Evolutionary conservation across 1,140 invertebrate genomes (phyloP), one percentile per base, ranked within the genome.

Genomic region (Trachymyrmex cornetzi): DNA sequence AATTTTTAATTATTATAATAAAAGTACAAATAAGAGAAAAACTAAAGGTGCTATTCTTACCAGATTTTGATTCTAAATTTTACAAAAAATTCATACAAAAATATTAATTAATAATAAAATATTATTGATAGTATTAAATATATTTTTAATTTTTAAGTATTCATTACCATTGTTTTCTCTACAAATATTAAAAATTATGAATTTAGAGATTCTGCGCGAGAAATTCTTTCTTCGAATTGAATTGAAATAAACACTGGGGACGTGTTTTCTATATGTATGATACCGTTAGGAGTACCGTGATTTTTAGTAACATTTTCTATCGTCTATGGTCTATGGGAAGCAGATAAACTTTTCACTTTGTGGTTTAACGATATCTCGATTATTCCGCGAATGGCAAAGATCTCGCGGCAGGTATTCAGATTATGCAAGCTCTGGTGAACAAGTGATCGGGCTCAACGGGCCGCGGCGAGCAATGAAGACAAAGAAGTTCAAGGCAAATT

Each of bases 401-500:
- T 74, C 67, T 59, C 67, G 66, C 67, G 79, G 63, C 30, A 69
- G 48, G 44, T 84, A 85, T 77, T 64, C 24, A 74, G 69, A 79
- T 85, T 85, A 79, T 85, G 82, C 72, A 85, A 85, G 19, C 59
- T 38, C 55, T 69, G 27, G 74, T 44, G 69, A 82, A 86, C 63
- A 71, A 86, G 64, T 71, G 85, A 86, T 86, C 85, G 85, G 64
- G 27, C 85, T 81, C 57, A 38, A 53, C 57, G 50, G 53, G 67
- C 48, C 61, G 50, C 67, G 38, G 86, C 55, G 66, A 69, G 53
- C 77, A 50, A 71, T 75, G 77, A 86, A 87, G 79, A 82, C 66
- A 87, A 89, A 89, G 85, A 84, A 87, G 85, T 87, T 84, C 86
- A 87, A 87, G 86, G 86, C 86, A 77, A 87, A 87, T 85, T 75